phyloP scores from a whole-genome alignment of 2,888 invertebrate species.

The Tipula lateralis region DNA sequence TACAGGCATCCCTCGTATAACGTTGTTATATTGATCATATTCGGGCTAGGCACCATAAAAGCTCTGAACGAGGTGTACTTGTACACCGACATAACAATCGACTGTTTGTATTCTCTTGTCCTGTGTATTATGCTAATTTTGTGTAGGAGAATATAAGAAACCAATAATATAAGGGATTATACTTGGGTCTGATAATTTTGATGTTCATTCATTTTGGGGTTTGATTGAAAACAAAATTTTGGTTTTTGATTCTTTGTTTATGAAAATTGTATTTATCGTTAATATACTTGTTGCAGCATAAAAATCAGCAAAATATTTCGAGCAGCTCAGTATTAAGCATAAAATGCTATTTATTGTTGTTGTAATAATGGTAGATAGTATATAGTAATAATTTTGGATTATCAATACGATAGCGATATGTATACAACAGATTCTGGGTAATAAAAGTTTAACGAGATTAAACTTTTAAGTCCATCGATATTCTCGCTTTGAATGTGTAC shows the following conservation, averaged over 20 bases:
- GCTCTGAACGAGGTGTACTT: not conserved
- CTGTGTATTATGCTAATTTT: not conserved
- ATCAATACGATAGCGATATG: not conserved
- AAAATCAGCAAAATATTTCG: not conserved
- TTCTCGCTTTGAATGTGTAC: not conserved
- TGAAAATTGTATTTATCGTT: not conserved
- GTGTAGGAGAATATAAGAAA: not conserved
- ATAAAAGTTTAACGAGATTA: not conserved
- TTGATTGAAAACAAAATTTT: not conserved
- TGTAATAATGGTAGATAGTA: not conserved
- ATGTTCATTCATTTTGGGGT: not conserved
- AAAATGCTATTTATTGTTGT: not conserved
- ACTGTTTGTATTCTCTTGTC: not conserved
- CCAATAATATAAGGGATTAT: not conserved
- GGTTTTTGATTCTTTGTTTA: not conserved
- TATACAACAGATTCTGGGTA: not conserved
- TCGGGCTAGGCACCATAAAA: too few relatives aligned
- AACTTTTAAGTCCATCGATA: conserved; percentile 1
- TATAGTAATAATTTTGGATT: not conserved
- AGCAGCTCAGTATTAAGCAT: not conserved
- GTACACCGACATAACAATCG: not conserved
- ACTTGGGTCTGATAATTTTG: not conserved
- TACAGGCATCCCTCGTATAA: not conserved
- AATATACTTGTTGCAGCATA: conserved; percentile 15
- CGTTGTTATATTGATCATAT: not conserved